These are phyloP conservation scores for Dinomys branickii DNA, from an alignment of 2,113 vertebrate genomes.

Conservation along the genomic window DNA sequence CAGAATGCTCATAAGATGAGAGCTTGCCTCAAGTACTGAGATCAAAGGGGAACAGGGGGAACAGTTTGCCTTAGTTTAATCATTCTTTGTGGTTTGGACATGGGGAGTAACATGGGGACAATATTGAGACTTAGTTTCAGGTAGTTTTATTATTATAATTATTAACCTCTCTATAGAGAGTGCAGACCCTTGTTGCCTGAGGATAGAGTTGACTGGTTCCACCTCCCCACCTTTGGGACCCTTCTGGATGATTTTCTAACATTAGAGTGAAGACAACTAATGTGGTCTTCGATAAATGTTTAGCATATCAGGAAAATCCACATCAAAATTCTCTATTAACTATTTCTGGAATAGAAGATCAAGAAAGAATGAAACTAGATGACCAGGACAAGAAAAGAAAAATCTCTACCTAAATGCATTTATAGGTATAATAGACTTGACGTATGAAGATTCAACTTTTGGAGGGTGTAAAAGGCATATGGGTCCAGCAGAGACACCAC, in stretches of 20 bases:
- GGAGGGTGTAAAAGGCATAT: neutral
- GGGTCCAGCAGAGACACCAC: neutral
- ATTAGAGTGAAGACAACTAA: neutral
- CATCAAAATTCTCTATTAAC: neutral
- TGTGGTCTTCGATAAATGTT: neutral
- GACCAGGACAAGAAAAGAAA: neutral
- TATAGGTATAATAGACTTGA: neutral
- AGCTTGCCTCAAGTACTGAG: neutral
- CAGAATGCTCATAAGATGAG: neutral
- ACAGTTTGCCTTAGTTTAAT: neutral
- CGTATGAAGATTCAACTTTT: neutral
- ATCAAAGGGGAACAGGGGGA: no score
- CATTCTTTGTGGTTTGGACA: neutral
- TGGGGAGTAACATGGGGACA: neutral
- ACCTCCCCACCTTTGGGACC: neutral
- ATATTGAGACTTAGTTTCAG: neutral
- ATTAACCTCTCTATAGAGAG: neutral
- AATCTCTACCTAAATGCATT: neutral
- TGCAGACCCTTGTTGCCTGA: neutral
- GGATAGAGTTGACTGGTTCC: neutral
- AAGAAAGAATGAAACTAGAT: neutral
- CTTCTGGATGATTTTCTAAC: neutral
- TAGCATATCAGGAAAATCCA: neutral
- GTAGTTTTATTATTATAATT: neutral
- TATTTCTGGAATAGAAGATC: neutral